Evolutionary conservation across 2,113 vertebrate genomes (phyloP).

Genomic region (Pterocles gutturalis): DNA sequence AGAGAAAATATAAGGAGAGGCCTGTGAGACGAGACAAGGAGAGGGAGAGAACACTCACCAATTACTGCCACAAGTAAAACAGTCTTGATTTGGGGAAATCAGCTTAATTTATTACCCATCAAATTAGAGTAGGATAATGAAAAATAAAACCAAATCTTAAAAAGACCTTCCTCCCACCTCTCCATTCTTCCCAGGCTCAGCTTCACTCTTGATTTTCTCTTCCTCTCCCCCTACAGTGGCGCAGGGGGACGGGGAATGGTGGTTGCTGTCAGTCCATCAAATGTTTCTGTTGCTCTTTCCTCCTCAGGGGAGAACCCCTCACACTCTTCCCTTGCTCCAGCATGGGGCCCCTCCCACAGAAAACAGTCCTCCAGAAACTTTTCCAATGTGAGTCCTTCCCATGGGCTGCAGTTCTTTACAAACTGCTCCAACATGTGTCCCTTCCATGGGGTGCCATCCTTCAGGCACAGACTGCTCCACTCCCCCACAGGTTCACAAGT

Average conservation of each 20-base stretch:
- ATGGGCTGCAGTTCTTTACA: rapidly evolving
- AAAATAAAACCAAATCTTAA: neutral
- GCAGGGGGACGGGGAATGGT: rapidly evolving
- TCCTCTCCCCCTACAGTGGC: too few relatives aligned
- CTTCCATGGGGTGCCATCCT: rapidly evolving
- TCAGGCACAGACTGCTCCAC: neutral
- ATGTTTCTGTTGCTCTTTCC: too few relatives aligned
- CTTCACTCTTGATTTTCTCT: neutral
- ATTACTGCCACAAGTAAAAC: too few relatives aligned
- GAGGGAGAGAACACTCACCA: too few relatives aligned
- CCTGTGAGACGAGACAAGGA: too few relatives aligned
- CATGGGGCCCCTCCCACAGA: rapidly evolving
- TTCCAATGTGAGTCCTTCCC: neutral
- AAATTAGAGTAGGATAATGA: too few relatives aligned
- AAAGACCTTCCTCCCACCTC: too few relatives aligned
- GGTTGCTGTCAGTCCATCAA: neutral
- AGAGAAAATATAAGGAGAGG: too few relatives aligned
- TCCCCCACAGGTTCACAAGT: neutral
- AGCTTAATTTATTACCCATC: too few relatives aligned
- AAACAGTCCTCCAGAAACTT: neutral
- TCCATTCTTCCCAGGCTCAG: neutral
- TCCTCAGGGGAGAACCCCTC: neutral
- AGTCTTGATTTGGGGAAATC: too few relatives aligned
- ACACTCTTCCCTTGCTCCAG: too few relatives aligned
- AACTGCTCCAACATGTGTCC: neutral